These are phyloP conservation scores for Aporophyla lueneburgensis DNA, from an alignment of 2,888 invertebrate species.

Conservation along the genomic window DNA sequence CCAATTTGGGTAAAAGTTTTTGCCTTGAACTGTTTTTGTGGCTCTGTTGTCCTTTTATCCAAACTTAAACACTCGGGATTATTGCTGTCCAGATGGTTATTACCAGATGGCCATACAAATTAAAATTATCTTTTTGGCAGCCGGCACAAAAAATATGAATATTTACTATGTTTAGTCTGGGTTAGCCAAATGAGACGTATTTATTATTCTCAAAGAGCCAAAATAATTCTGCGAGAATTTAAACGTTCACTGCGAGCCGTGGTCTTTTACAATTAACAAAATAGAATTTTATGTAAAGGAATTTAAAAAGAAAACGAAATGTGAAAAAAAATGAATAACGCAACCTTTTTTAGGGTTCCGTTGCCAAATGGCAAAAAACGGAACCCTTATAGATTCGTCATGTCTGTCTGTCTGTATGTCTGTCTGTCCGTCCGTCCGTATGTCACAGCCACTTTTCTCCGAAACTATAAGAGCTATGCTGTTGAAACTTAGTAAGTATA, in stretches of 20 bases:
- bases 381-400: too few species aligned
- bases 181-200: slow-evolving; percentile 30
- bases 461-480: too few species aligned
- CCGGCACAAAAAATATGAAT: slow-evolving; percentile 23
- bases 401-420: too few species aligned
- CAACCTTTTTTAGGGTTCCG: too few species aligned
- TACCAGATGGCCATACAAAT: slow-evolving; percentile 32
- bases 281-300: too few species aligned
- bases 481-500: too few species aligned
- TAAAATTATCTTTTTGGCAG: slow-evolving; percentile 29
- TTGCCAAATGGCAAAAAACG: too few species aligned
- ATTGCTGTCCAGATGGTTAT: slow-evolving; percentile 39
- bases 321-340: too few species aligned
- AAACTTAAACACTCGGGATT: slow-evolving; percentile 41
- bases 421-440: too few species aligned
- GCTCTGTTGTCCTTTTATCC: slow-evolving; percentile 28
- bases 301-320: neutral
- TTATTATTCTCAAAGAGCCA: slow-evolving; percentile 15
- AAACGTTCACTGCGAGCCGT: neutral
- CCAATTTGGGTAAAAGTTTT: slow-evolving; percentile 59
- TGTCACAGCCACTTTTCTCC: too few species aligned
- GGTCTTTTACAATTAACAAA: neutral
- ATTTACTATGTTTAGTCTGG: slow-evolving; percentile 5
- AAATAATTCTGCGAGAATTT: neutral
- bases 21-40: slow-evolving; percentile 47